These are phyloP conservation scores for Tursiops truncatus DNA, from an alignment of 2,113 vertebrate genomes.

Conservation along the genomic window DNA sequence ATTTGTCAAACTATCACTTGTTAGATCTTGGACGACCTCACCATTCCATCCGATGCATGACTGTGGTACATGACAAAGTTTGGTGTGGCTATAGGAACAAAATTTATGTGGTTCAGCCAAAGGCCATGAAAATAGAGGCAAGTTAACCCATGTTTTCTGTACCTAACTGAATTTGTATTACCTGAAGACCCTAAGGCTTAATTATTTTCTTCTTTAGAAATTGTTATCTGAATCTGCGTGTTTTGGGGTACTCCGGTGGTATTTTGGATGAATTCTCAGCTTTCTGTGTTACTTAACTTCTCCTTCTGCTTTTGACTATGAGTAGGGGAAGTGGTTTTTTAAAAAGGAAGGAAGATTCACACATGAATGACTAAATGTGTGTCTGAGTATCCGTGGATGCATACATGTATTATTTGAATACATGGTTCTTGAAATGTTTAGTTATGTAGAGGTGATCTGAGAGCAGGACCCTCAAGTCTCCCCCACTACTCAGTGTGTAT, in stretches of 20 bases:
- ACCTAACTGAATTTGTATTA: neutral
- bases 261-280: neutral
- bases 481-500: neutral
- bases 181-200: neutral
- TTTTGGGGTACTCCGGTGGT: neutral
- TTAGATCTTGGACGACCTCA: constrained; percentile 94
- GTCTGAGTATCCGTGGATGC: neutral
- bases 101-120: constrained; percentile 97
- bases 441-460: neutral
- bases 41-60: constrained; percentile 98
- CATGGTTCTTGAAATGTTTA: neutral
- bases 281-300: constrained; percentile 2
- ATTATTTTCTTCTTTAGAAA: constrained; percentile 3
- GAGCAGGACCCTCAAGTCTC: neutral
- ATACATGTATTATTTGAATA: neutral
- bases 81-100: constrained; percentile 99
- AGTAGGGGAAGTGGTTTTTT: neutral
- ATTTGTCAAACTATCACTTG: constrained; percentile 97
- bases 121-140: constrained; percentile 99
- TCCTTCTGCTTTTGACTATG: neutral
- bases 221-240: neutral
- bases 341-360: neutral
- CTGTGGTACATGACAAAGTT: constrained; percentile 97
- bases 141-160: constrained; percentile 48
- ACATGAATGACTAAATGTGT: neutral